Evolutionary conservation across 2,797 vertebrate species (phyloP).

Genomic region (Euphonia xanthogaster): DNA sequence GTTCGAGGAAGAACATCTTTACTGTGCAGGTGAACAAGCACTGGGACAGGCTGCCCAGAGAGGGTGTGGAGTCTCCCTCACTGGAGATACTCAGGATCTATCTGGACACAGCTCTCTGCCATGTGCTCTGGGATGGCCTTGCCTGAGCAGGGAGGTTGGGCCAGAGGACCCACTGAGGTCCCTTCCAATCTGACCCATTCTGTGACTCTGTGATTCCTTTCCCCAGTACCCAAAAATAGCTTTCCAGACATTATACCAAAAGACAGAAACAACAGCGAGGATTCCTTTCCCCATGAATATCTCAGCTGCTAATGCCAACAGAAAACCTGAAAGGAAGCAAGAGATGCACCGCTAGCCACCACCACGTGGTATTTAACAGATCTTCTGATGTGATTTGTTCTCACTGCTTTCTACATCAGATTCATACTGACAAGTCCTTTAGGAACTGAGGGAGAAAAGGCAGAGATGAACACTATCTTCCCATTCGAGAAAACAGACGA

Average conservation of each 20-base stretch:
- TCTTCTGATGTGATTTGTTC: neutral
- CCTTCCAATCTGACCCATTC: neutral
- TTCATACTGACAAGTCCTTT: neutral
- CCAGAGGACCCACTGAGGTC: neutral
- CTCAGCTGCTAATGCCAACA: neutral
- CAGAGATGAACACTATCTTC: neutral
- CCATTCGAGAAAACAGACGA: neutral
- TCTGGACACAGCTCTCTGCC: neutral
- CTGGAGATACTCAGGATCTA: neutral
- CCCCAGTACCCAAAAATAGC: neutral
- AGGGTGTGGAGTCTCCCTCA: neutral
- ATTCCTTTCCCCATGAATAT: neutral
- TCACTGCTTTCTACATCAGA: neutral
- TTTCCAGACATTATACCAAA: neutral
- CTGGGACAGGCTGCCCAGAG: neutral
- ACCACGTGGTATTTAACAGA: accelerated
- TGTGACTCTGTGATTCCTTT: neutral
- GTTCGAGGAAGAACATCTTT: accelerated
- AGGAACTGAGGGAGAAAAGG: neutral
- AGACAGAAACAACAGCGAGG: neutral
- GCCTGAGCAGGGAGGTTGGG: neutral
- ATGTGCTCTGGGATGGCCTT: neutral
- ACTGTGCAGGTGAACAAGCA: accelerated
- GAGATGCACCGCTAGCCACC: neutral
- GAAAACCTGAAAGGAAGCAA: neutral